Evolutionary conservation across 2,113 vertebrate species (phyloP).

Genomic region (Aspidoscelis tigris): DNA sequence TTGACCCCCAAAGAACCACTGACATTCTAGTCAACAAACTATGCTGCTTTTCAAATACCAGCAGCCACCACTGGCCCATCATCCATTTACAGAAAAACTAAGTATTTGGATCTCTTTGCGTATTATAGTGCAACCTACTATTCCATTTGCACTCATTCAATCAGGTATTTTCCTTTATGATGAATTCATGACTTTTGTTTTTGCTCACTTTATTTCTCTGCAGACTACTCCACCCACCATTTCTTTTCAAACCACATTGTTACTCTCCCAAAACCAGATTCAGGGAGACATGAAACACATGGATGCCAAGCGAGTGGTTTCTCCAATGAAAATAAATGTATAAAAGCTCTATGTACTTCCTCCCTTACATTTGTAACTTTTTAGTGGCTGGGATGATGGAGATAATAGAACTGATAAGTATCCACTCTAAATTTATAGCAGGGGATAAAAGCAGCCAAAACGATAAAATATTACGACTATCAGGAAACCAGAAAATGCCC

Average conservation of each 20-base stretch:
- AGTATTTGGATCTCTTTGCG: background rate
- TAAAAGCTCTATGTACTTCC: constrained; percentile 55
- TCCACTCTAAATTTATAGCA: constrained; percentile 59
- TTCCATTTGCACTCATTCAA: background rate
- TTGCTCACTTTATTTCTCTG: background rate
- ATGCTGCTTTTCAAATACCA: no score
- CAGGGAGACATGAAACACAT: constrained; percentile 38
- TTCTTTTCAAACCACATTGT: constrained; percentile 40
- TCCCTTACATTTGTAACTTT: constrained; percentile 52
- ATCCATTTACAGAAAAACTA: background rate
- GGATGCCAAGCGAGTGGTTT: constrained; percentile 60
- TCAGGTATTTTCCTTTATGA: background rate
- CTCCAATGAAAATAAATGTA: constrained; percentile 61
- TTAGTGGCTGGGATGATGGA: constrained; percentile 59
- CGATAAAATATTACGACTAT: constrained; percentile 50
- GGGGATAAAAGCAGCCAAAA: constrained; percentile 59
- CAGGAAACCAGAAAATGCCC: constrained; percentile 60
- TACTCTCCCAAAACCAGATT: constrained; percentile 49
- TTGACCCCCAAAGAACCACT: no score
- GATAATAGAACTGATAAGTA: constrained; percentile 68
- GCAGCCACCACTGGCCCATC: no score
- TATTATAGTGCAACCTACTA: background rate
- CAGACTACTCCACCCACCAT: constrained; percentile 4
- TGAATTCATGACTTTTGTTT: background rate
- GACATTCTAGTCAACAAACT: background rate